Evolutionary conservation across 1,140 invertebrate species (phyloP), one percentile per base, ranked within the genome.

Genomic region (Calephelis nemesis): DNA sequence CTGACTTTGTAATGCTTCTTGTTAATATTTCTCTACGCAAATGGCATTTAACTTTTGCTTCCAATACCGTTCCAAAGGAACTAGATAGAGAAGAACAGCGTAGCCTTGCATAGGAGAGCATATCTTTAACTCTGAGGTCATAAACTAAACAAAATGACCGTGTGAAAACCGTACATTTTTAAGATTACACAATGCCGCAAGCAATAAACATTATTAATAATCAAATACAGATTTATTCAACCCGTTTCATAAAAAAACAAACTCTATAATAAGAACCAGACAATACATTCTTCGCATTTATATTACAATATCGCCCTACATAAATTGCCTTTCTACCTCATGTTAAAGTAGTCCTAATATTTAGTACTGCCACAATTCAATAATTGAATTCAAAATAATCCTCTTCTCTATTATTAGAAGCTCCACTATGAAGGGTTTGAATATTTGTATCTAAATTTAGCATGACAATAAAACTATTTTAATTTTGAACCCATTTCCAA

Each of bases 381-480:
- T 15, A 58, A 58, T 58, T 58, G 54, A 58, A 58, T 58, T 58
- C 54, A 58, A 30, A 58, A 60, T 60, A 60, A 60, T 60, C 54
- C 54, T 39, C 54, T 60, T 60, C 12, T 60, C 54, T 60, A 60
- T 60, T 60, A 60, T 60, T 60, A 42, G 54, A 40, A 60, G 39
- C 54, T 12, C 10, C 19, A 13, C 19, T 66, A 72, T 62, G 54
- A 60, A 60, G 30, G 58, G 58, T 60, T 60, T 58, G 10, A 58
- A 58, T 58, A 58, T 76, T 77, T 75, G 68, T 68, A 69, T 69
- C 73, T 19, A 64, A 71, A 74, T 79, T 87, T 85, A 79, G 74
- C 78, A 83, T 84, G 74, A 85, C 75, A 88, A 86, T 84, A 74
- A 77, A 74, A 62, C 62, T 68, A 76, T 66, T 77, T 78, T 81